phyloP scores from a whole-genome alignment of 2,113 vertebrate genomes.

The Protobothrops flavoviridis region DNA sequence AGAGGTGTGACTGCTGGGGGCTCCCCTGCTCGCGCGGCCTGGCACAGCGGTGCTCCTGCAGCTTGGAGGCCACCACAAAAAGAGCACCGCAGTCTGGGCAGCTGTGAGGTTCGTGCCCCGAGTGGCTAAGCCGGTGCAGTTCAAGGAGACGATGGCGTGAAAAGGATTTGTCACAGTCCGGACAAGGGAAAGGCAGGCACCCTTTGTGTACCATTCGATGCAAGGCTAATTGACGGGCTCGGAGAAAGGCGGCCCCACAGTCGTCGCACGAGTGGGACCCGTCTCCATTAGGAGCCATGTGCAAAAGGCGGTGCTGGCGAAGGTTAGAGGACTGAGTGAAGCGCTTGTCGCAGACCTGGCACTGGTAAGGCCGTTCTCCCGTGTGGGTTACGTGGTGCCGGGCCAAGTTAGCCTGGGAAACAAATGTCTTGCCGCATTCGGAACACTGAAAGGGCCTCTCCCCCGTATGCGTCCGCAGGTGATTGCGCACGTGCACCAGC shows the following conservation, averaged over 20 bases:
- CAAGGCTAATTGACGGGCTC: slow-evolving; percentile 45
- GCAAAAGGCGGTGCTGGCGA: slow-evolving; percentile 83
- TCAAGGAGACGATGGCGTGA: slow-evolving; percentile 71
- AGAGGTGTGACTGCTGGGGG: slow-evolving; percentile 55
- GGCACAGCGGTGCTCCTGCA: slow-evolving; percentile 39
- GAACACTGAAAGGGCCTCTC: slow-evolving; percentile 87
- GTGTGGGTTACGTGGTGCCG: slow-evolving; percentile 87
- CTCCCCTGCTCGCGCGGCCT: neutral
- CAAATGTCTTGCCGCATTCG: slow-evolving; percentile 86
- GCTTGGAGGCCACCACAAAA: slow-evolving; percentile 23
- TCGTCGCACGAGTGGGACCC: slow-evolving; percentile 67
- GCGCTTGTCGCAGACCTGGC: slow-evolving; percentile 80
- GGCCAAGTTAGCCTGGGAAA: slow-evolving; percentile 82
- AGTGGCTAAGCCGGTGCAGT: slow-evolving; percentile 62
- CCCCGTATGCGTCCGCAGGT: slow-evolving; percentile 85
- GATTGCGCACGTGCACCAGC: slow-evolving; percentile 84
- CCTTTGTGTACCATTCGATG: slow-evolving; percentile 74
- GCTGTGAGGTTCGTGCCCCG: slow-evolving; percentile 10
- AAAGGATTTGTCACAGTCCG: slow-evolving; percentile 73
- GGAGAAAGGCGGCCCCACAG: slow-evolving; percentile 75
- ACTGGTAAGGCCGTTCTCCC: slow-evolving; percentile 82
- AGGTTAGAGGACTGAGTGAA: slow-evolving; percentile 90
- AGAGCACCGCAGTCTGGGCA: slow-evolving; percentile 32
- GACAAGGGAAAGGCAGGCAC: slow-evolving; percentile 72
- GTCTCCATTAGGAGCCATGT: slow-evolving; percentile 57